Percentiles rank a stretch among this genome's conserved stretches.
These are phyloP conservation scores for Clarias platycephalus DNA, from an alignment of 2,797 vertebrate species.

Conservation along the genomic window DNA sequence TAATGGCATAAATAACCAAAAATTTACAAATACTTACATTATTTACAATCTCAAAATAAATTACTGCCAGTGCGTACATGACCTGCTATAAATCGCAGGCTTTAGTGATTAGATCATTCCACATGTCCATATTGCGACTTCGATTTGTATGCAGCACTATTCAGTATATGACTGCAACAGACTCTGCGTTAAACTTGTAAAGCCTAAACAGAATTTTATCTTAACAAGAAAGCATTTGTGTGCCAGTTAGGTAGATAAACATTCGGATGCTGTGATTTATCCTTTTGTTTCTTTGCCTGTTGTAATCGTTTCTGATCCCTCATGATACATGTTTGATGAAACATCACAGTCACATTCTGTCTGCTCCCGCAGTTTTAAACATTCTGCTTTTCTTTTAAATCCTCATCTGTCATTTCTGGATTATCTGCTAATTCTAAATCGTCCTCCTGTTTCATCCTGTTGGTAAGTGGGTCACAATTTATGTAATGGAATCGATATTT, in stretches of 20 bases:
- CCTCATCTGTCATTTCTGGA: not conserved
- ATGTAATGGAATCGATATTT: constrained; percentile 12
- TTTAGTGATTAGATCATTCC: no score
- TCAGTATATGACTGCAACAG: not conserved
- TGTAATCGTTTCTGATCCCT: not conserved
- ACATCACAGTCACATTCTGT: not conserved
- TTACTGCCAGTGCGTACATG: no score
- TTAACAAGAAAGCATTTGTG: no score
- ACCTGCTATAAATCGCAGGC: no score
- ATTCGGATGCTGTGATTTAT: not conserved
- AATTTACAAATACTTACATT: no score
- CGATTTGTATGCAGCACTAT: no score
- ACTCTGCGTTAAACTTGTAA: not conserved
- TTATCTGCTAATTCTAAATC: not conserved
- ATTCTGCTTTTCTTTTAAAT: not conserved
- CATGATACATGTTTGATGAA: not conserved
- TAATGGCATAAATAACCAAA: no score
- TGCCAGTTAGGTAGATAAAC: not conserved
- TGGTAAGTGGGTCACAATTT: no score
- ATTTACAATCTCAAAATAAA: no score
- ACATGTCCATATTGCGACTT: no score
- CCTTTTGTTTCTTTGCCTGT: not conserved
- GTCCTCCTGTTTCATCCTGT: not conserved
- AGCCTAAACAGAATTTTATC: no score
- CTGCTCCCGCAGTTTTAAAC: not conserved